These are phyloP conservation scores for Drosophila arizonae DNA, from an alignment of 1,140 invertebrate species.

Conservation along the genomic window DNA sequence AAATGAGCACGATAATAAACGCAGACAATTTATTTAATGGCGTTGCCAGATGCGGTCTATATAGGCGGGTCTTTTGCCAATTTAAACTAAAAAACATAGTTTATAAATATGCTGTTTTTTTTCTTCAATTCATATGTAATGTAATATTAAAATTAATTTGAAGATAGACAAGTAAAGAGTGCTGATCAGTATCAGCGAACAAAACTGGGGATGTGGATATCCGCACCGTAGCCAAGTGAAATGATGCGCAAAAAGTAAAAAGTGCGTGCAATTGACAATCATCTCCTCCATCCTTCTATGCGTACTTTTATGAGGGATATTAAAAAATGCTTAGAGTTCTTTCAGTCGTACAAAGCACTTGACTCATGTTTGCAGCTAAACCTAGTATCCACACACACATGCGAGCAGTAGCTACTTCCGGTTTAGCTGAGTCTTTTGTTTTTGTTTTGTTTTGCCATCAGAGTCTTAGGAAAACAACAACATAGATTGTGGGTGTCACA, in stretches of 20 bases:
- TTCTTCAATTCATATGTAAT: not conserved
- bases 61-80: not conserved
- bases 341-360: conserved; percentile 66
- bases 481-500: conserved; percentile 68
- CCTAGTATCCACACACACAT: conserved; percentile 25
- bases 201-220: conserved; percentile 29
- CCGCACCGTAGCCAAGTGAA: conserved; percentile 21
- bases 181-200: no score
- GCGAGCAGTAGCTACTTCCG: conserved; percentile 57
- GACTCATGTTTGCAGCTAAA: conserved; percentile 56
- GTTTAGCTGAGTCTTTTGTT: conserved; percentile 38
- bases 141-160: not conserved
- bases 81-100: not conserved
- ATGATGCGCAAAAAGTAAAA: conserved; percentile 40
- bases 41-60: conserved; percentile 15
- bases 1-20: not conserved
- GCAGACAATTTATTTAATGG: not conserved
- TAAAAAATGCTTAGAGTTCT: conserved; percentile 13
- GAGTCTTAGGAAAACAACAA: conserved; percentile 55
- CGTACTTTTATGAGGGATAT: conserved; percentile 29
- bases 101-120: not conserved
- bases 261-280: conserved; percentile 59
- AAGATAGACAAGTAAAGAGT: not conserved
- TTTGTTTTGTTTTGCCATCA: conserved; percentile 55
- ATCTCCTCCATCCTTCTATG: conserved; percentile 11